Percentiles rank a stretch among this genome's conserved stretches.
These are phyloP conservation scores for Drosophila mimica DNA, from an alignment of 2,888 invertebrate genomes.

Conservation along the genomic window DNA sequence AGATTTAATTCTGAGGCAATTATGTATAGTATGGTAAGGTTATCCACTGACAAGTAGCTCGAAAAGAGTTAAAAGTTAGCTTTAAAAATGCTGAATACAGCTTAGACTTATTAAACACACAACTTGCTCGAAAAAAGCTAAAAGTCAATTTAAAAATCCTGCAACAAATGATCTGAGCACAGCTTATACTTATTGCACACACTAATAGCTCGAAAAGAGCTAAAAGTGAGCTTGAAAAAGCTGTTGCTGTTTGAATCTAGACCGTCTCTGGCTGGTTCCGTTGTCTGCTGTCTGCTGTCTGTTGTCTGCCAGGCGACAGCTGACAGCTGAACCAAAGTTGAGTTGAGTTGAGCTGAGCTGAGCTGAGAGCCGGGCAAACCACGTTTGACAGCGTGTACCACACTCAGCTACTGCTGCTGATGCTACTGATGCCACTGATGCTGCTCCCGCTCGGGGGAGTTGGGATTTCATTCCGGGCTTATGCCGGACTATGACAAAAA, in stretches of 20 bases:
- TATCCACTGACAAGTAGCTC: no score
- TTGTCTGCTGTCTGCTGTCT: constrained; percentile 31
- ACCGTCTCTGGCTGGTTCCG: constrained; percentile 3
- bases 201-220: background rate
- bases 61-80: no score
- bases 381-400: constrained; percentile 49
- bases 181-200: background rate
- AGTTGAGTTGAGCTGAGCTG: constrained; percentile 30
- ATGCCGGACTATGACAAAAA: constrained; percentile 46
- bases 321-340: constrained; percentile 50
- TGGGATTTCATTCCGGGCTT: constrained; percentile 28
- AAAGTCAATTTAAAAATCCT: background rate
- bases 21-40: no score
- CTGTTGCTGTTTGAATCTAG: constrained; percentile 7
- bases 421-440: background rate
- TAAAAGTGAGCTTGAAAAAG: background rate
- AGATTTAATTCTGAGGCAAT: background rate
- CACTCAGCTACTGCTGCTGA: background rate
- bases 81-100: no score
- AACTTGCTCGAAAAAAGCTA: background rate
- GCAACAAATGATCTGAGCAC: background rate
- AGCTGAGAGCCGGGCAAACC: constrained; percentile 28
- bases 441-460: background rate
- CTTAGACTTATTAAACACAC: no score
- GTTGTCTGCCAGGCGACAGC: constrained; percentile 32